Evolutionary conservation across 2,888 invertebrate species (phyloP).

Genomic region (Napeogenes inachia): DNA sequence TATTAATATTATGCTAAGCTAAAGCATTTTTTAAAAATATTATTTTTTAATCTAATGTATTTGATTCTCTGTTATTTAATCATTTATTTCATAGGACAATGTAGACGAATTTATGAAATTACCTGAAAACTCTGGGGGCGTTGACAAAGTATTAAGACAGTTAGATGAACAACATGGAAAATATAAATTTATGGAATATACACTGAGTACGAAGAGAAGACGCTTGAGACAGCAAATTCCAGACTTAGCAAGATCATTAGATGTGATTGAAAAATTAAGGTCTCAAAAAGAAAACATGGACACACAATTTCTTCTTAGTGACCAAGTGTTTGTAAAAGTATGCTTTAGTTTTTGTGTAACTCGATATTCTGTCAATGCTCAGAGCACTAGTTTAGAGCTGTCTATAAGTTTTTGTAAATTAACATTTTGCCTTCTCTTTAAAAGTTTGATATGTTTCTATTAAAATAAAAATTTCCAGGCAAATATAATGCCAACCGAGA

Average conservation of each 20-base stretch:
- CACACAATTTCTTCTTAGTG: conserved; percentile 94
- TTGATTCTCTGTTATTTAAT: not conserved
- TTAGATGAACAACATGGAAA: conserved; percentile 96
- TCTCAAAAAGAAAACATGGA: conserved; percentile 87
- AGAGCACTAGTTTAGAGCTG: no score
- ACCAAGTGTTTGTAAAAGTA: conserved; percentile 89
- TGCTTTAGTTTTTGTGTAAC: conserved; percentile 9
- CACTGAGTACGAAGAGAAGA: conserved; percentile 89
- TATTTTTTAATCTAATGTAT: no score
- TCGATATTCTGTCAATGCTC: no score
- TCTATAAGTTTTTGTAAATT: no score
- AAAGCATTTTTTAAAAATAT: no score
- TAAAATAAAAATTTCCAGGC: conserved; percentile 79
- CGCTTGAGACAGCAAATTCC: conserved; percentile 94
- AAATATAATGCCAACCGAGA: conserved; percentile 91
- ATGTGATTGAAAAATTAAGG: conserved; percentile 93
- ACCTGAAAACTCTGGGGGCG: conserved; percentile 88
- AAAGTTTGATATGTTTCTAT: no score
- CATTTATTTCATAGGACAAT: conserved; percentile 84
- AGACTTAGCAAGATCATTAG: conserved; percentile 93
- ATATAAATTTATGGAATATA: conserved; percentile 98
- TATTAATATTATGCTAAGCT: no score
- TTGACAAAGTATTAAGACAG: conserved; percentile 89
- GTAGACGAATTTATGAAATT: conserved; percentile 94
- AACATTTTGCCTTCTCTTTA: no score